Conservation (phyloP, 2,888 invertebrate species). For the Sphaerophoria rueppellii region DNA sequence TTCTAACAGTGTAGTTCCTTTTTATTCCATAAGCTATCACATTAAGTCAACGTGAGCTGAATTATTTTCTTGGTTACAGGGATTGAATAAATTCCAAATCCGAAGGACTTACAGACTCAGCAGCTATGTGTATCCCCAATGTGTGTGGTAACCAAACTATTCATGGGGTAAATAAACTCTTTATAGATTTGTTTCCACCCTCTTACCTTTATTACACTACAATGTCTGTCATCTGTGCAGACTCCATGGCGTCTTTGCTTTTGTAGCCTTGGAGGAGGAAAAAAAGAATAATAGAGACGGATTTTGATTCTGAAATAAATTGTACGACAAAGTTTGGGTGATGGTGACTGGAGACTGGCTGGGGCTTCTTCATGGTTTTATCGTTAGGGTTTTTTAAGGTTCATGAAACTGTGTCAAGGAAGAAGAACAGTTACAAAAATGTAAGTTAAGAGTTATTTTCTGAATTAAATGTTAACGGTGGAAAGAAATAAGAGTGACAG, state of each 20-base stretch:
- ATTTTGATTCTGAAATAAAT: slow-evolving; percentile 10
- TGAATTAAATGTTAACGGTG: no score
- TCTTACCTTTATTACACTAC: not conserved
- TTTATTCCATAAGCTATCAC: not conserved
- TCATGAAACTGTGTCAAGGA: slow-evolving; percentile 13
- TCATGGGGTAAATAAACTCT: slow-evolving; percentile 20
- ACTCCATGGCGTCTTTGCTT: slow-evolving; percentile 16
- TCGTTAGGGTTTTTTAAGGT: not conserved
- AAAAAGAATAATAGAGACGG: not conserved
- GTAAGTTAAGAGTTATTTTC: no score
- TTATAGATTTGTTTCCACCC: slow-evolving; percentile 1
- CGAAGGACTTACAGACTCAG: slow-evolving; percentile 5
- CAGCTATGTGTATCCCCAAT: not conserved
- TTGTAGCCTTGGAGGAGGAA: not conserved
- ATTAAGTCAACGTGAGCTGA: slow-evolving; percentile 8
- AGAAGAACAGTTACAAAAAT: not conserved
- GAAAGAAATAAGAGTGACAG: no score
- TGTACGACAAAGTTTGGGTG: not conserved
- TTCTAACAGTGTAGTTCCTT: slow-evolving; percentile 1
- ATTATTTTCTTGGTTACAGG: slow-evolving; percentile 6
- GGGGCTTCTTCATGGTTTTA: not conserved
- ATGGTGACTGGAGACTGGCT: not conserved
- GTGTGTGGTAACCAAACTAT: not conserved
- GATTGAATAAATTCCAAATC: slow-evolving; percentile 15
- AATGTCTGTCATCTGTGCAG: not conserved